Base-by-base conservation (phyloP, 1,140 invertebrate genomes). In the Nasonia longicornis region DNA sequence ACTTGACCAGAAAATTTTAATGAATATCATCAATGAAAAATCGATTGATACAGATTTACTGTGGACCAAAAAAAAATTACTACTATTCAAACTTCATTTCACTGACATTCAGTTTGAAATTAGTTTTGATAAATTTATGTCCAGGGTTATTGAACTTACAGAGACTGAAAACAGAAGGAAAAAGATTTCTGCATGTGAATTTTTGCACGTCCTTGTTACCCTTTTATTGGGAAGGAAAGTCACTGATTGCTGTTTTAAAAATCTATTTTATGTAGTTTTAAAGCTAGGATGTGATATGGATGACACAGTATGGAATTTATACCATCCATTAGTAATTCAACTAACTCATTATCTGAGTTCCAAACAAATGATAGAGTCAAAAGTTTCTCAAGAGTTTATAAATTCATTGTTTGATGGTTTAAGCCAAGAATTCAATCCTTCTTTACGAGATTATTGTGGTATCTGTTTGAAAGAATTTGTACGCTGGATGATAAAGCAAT, bases 101-200 rank as follows among this genome's bases (percentile, higher is more conserved):
- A 85, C 89, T n/a, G 93, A 95, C 83, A 87, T 91, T 42, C 92
- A 92, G 82, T 86, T 92, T 14, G 88, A 91, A 31, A 90, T 95
- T 31, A 90, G 92, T 86, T 89, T 95, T 42, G 94, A 95, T 88
- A 91, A 91, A 63, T 93, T 95, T 82, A 80, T 95, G 10, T 94
- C 94, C 10, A 90, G 91, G 71, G 88, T 95, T n/a, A 89, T 94
- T 11, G 89, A 94, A 31, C 85, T 95, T 48, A 71, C 42, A n/a
- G 81, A 92, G 29, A 91, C 91, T 79, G 93, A 93, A 10, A 93
- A 95, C 83, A 88, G 94, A 70, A 92, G 93, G 84, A 94, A 93
- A 0, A 93, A 94, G 87, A 89, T 95, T n/a, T 92, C 92, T 2
- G 94, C 95, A 1, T 94, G 94, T 87, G 95, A 96, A 89, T 87